phyloP scores from a whole-genome alignment of 2,888 invertebrate genomes.

The Temnothorax ravouxi region DNA sequence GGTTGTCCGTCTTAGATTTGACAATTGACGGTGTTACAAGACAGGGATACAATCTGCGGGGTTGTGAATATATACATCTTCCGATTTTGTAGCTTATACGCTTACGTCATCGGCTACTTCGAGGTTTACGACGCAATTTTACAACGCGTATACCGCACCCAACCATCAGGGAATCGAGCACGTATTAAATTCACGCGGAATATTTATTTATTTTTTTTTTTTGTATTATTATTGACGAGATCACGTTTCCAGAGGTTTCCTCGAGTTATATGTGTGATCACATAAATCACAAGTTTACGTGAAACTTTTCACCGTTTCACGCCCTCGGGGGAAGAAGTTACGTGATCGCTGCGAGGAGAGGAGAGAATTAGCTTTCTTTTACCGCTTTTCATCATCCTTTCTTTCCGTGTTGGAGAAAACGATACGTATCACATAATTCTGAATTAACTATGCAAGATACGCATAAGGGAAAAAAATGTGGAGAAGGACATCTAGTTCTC shows the following conservation, averaged over 20 bases:
- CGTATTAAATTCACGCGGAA: too few species aligned
- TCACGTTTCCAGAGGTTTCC: too few species aligned
- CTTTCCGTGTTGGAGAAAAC: background rate
- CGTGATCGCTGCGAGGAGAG: too few species aligned
- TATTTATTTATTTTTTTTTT: too few species aligned
- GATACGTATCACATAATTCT: background rate
- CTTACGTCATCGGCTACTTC: conserved; percentile 12
- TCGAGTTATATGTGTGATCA: too few species aligned
- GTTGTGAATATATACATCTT: background rate
- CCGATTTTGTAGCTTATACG: background rate
- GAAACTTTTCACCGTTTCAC: too few species aligned
- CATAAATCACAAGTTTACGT: too few species aligned
- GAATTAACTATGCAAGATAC: background rate
- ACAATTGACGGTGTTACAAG: background rate
- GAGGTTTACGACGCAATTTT: background rate
- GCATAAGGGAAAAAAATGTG: background rate
- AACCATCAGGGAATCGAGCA: background rate
- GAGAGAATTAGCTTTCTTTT: background rate
- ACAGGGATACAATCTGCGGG: background rate
- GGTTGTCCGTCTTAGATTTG: too few species aligned
- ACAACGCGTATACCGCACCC: background rate
- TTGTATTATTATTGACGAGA: too few species aligned
- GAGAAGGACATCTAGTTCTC: background rate
- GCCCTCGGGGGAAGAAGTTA: too few species aligned
- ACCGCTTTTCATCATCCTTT: background rate